These are phyloP conservation scores for Psammodynastes pulverulentus DNA, from an alignment of 2,113 vertebrate genomes.

Conservation along the genomic window DNA sequence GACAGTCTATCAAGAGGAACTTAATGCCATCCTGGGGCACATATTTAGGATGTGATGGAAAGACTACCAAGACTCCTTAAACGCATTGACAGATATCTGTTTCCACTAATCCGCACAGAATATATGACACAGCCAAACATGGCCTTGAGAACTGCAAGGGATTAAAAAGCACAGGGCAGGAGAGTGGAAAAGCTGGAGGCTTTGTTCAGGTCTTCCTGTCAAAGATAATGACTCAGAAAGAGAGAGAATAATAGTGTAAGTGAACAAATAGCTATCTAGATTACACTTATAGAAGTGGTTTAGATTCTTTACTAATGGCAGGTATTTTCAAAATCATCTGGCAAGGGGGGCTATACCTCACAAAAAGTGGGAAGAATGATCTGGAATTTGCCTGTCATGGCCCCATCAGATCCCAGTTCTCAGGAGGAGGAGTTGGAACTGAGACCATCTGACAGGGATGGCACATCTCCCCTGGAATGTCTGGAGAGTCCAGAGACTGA, in stretches of 20 bases:
- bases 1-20: not conserved
- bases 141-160: not conserved
- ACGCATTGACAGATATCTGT: not conserved
- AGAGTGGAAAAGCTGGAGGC: not conserved
- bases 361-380: not conserved
- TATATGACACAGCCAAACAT: not conserved
- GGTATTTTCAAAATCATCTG: not conserved
- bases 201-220: not conserved
- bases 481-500: not conserved
- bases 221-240: not conserved
- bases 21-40: not conserved
- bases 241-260: not conserved
- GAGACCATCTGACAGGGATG: not conserved
- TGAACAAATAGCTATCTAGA: not conserved
- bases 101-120: not conserved
- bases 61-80: not conserved
- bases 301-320: not conserved
- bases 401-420: not conserved
- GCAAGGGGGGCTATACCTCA: not conserved
- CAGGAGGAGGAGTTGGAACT: not conserved
- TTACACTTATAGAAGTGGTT: not conserved
- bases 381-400: not conserved
- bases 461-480: not conserved
- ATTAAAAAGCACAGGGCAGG: not conserved
- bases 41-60: not conserved